These are phyloP conservation scores for Sphenopsis melanotis DNA, from an alignment of 2,797 vertebrate species.

Conservation along the genomic window DNA sequence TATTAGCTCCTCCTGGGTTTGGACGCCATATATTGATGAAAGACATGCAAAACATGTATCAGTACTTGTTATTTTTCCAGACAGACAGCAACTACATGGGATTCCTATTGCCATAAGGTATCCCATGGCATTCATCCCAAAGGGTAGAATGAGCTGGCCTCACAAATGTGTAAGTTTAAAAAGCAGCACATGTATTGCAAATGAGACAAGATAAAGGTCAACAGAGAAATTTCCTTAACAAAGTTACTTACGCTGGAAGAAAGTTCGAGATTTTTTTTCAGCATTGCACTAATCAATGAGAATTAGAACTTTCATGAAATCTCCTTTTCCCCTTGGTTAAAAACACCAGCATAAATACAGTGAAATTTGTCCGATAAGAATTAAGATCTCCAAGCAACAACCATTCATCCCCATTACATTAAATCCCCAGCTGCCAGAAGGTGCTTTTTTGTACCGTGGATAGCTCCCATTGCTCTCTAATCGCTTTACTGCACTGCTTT, in stretches of 20 bases:
- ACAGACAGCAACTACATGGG: background rate
- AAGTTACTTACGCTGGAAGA: background rate
- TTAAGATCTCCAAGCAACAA: background rate
- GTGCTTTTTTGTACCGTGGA: background rate
- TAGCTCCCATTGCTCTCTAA: background rate
- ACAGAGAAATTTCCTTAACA: background rate
- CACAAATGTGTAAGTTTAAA: background rate
- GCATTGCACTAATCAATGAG: background rate
- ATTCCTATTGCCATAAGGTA: background rate
- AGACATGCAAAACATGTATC: background rate
- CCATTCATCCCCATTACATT: background rate
- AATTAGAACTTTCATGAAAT: background rate
- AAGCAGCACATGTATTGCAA: background rate
- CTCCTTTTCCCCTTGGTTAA: background rate
- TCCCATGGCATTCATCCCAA: background rate
- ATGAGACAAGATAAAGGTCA: background rate
- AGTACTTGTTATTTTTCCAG: background rate
- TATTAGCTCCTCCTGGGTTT: background rate
- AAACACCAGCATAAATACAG: background rate
- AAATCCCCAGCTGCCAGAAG: background rate
- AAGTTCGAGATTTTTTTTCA: background rate
- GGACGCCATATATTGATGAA: background rate
- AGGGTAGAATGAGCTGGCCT: background rate
- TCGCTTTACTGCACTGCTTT: background rate
- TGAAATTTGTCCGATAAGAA: background rate